These are phyloP conservation scores for Callipepla squamata DNA, from an alignment of 2,113 vertebrate species.

Conservation along the genomic window DNA sequence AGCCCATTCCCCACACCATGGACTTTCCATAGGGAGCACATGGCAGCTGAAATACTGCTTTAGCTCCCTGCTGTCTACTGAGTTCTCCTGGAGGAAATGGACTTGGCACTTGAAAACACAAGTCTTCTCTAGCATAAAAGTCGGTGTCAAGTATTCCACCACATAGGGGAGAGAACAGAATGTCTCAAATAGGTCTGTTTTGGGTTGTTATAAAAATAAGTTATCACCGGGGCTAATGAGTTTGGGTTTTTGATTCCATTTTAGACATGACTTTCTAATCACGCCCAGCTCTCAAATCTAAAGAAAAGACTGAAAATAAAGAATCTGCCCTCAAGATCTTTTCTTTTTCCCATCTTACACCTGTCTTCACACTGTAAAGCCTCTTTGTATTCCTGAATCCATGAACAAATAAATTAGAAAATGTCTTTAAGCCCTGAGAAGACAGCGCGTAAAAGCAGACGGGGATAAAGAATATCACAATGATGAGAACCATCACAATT, in stretches of 20 bases:
- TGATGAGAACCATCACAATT: neutral
- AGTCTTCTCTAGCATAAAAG: neutral
- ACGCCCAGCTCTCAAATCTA: neutral
- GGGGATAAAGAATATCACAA: neutral
- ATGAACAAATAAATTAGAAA: neutral
- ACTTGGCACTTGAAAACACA: neutral
- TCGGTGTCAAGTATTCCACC: neutral
- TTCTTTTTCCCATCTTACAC: neutral
- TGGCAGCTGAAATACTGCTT: neutral
- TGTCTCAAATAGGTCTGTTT: neutral
- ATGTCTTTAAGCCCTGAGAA: neutral
- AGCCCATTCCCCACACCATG: neutral
- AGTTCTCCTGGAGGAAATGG: neutral
- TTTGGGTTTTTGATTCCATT: neutral
- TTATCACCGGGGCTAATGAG: fast-evolving
- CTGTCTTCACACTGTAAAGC: neutral
- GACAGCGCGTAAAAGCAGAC: neutral
- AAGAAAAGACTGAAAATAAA: neutral
- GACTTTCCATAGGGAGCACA: neutral
- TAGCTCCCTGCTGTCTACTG: neutral
- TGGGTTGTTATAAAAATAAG: neutral
- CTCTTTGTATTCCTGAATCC: neutral
- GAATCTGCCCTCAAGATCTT: neutral
- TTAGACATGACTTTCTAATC: neutral
- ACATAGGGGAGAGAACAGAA: neutral